Percentiles rank a stretch among this genome's conserved stretches.
Conservation (phyloP, 1,140 invertebrate genomes). For the Hypothenemus hampei region DNA sequence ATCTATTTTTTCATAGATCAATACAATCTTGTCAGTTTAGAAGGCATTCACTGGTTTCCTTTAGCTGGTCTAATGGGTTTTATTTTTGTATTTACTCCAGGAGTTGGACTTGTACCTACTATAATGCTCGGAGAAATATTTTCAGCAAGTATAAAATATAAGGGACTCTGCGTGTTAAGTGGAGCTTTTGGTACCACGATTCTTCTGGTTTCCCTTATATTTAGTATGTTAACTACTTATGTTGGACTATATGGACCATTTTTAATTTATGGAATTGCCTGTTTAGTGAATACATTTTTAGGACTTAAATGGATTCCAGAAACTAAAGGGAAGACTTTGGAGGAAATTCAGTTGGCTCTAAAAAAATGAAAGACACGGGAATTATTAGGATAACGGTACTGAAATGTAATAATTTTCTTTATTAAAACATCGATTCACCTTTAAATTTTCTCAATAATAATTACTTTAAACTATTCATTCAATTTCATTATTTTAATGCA, state of each 20-base stretch:
- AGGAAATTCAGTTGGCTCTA: constrained; percentile 79
- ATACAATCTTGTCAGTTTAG: constrained; percentile 24
- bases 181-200: constrained; percentile 28
- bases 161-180: constrained; percentile 33
- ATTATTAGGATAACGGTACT: no score
- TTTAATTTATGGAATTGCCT: constrained; percentile 73
- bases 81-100: constrained; percentile 36
- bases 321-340: constrained; percentile 81
- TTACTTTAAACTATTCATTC: no score
- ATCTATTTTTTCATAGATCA: constrained; percentile 42
- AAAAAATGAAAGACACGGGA: no score
- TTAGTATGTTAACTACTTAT: constrained; percentile 42
- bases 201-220: constrained; percentile 43
- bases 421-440: no score
- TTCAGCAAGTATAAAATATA: constrained; percentile 38
- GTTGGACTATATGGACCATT: constrained; percentile 70
- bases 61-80: constrained; percentile 35
- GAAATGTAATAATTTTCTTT: no score
- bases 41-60: constrained; percentile 39
- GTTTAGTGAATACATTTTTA: constrained; percentile 67
- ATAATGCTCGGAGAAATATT: constrained; percentile 42
- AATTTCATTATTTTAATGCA: no score
- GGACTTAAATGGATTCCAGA: constrained; percentile 80
- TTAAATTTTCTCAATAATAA: no score
- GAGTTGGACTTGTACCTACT: constrained; percentile 37